Base-by-base conservation (phyloP, 2,888 invertebrate genomes). In the Hydrotaea diabolus region DNA sequence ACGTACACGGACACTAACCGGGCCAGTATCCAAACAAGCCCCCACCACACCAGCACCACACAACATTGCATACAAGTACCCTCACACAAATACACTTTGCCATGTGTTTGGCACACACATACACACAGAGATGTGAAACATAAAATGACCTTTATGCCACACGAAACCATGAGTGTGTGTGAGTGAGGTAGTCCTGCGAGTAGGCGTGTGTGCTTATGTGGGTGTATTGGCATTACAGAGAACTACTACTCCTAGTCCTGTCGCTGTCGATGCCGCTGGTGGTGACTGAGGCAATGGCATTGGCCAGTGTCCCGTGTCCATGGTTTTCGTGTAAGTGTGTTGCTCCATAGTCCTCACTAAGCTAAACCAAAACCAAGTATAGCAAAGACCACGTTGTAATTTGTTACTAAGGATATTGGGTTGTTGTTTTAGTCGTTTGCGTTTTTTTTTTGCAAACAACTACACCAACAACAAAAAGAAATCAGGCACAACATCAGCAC, bases 351-450 rank as follows among this genome's bases (percentile, higher is more conserved):
- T 73, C 80, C 49, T 66, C 57, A 77, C 57, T 55, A 46, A 75
- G 72, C 62, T 17, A 71, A 75, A 78, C 75, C 62, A 72, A 59
- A 59, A 13, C 59, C 26, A 59, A 59, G 59, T 59, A 23, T 59
- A 26, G 19, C 19, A 69, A 66, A 81, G 64, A 77, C 19, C 11
- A 3, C 23, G 39, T 64, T 57, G 46, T 59, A 57, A 31, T 66
- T 79, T 79, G 76, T 76, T 57, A 64, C 66, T n/a, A 80, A 80
- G 80, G 73, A 76, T 77, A 77, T 66, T 80, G 80, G 80, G 62
- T 75, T 76, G 59, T 26, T 49, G 49, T 49, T n/a, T n/a, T n/a
- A n/a, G n/a, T n/a, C n/a, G n/a, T n/a, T n/a, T n/a, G n/a, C n/a
- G n/a, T n/a, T 49, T 1, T 59, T 59, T 59, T 26, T 26, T 62